These are phyloP conservation scores for Steromphala cineraria DNA, from an alignment of 2,888 invertebrate genomes.

Conservation along the genomic window DNA sequence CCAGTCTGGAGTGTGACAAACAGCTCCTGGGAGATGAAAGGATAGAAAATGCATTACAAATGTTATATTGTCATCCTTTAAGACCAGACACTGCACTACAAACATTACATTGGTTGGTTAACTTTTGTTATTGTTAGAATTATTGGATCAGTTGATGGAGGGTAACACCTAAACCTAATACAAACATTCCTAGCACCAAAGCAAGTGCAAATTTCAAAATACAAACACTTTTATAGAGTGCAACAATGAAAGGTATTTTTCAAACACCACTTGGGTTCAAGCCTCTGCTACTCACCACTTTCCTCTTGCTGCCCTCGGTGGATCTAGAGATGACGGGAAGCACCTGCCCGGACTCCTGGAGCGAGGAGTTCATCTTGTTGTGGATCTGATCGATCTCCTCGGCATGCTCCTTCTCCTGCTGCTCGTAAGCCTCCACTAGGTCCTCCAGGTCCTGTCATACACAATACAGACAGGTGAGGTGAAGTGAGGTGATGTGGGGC, in stretches of 20 bases:
- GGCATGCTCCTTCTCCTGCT: constrained; percentile 55
- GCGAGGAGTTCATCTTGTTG: constrained; percentile 40
- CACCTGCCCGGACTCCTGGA: not conserved
- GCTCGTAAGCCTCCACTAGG: constrained; percentile 56
- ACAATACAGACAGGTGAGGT: not conserved
- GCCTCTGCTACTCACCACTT: not conserved
- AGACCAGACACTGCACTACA: too few relatives aligned
- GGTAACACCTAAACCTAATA: too few relatives aligned
- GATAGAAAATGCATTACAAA: too few relatives aligned
- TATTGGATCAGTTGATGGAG: too few relatives aligned
- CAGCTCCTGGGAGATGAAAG: not conserved
- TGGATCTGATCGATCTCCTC: constrained; percentile 36
- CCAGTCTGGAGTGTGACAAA: constrained; percentile 4
- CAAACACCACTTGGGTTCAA: not conserved
- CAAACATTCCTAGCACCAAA: too few relatives aligned
- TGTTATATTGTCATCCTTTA: not conserved
- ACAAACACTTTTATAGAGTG: too few relatives aligned
- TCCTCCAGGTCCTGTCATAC: constrained; percentile 60
- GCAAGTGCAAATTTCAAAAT: too few relatives aligned
- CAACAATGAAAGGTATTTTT: too few relatives aligned
- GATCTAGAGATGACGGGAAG: not conserved
- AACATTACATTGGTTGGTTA: too few relatives aligned
- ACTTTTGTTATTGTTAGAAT: too few relatives aligned
- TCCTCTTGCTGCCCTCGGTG: not conserved
- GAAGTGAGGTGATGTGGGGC: too few relatives aligned